Evolutionary conservation across 2,113 vertebrate genomes (phyloP).

Genomic region (Lagopus leucura): DNA sequence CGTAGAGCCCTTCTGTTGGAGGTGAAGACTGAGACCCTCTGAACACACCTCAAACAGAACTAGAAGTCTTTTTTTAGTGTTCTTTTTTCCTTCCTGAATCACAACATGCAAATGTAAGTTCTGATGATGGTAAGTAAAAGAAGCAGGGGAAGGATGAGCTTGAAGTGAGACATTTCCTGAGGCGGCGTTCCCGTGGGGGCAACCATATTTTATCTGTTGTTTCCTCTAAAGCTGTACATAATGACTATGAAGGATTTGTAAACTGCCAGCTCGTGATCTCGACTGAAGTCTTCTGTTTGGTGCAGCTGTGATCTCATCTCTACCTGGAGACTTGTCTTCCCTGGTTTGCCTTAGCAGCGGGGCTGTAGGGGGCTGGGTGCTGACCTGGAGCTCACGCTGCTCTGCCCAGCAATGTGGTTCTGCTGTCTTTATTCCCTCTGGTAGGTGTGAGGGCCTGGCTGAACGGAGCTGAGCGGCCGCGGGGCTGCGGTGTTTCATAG

Average conservation of each 20-base stretch:
- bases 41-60: background rate
- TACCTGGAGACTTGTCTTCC: background rate
- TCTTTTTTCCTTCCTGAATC: background rate
- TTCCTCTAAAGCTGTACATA: background rate
- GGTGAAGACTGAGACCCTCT: background rate
- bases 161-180: background rate
- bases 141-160: background rate
- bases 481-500: fast-evolving
- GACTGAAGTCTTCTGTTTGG: background rate
- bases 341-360: fast-evolving
- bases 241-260: background rate
- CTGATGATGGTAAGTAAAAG: background rate
- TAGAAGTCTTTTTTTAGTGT: background rate
- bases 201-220: fast-evolving
- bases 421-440: background rate
- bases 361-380: background rate
- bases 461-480: background rate
- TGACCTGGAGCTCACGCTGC: background rate
- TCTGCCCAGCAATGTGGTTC: background rate
- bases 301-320: background rate
- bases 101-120: background rate
- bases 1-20: background rate
- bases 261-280: background rate
- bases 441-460: fast-evolving
- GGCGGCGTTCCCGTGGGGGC: background rate